Percentiles rank a stretch among this genome's conserved stretches.
Evolutionary conservation across 2,797 vertebrate genomes (phyloP).

Genomic region (Myiothlypis coronata): DNA sequence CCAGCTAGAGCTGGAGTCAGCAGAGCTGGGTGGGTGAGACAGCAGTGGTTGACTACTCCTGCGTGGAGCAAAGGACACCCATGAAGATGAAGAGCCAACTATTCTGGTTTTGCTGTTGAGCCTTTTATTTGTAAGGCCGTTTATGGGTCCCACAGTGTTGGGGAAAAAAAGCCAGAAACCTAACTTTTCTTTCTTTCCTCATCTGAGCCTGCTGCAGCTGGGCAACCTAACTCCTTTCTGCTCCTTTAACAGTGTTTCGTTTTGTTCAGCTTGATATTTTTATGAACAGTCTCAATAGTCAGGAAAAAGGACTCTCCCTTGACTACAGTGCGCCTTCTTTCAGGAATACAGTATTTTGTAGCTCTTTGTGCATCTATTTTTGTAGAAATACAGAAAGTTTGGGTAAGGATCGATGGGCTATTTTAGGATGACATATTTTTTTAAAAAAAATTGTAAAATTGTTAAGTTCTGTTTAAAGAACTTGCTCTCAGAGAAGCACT

Average conservation of each 20-base stretch:
- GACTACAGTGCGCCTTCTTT: conserved; percentile 69
- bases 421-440: conserved; percentile 81
- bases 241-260: conserved; percentile 65
- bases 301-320: conserved; percentile 64
- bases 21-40: neutral
- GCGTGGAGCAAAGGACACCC: conserved; percentile 8
- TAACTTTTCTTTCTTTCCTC: conserved; percentile 49
- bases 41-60: conserved; percentile 16
- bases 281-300: conserved; percentile 58
- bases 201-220: conserved; percentile 76
- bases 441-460: conserved; percentile 73
- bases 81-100: conserved; percentile 56
- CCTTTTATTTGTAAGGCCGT: conserved; percentile 57
- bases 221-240: conserved; percentile 60
- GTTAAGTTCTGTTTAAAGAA: conserved; percentile 97
- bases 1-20: conserved; percentile 15
- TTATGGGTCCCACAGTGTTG: conserved; percentile 52
- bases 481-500: conserved; percentile 84
- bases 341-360: conserved; percentile 75
- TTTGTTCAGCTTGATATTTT: conserved; percentile 61
- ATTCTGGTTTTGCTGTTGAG: conserved; percentile 53
- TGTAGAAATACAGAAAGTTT: conserved; percentile 79
- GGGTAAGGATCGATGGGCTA: conserved; percentile 73
- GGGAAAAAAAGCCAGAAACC: conserved; percentile 29
- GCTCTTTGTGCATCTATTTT: conserved; percentile 77